These are phyloP conservation scores for Hoplostethus atlanticus DNA, from an alignment of 2,797 vertebrate genomes.

Conservation along the genomic window DNA sequence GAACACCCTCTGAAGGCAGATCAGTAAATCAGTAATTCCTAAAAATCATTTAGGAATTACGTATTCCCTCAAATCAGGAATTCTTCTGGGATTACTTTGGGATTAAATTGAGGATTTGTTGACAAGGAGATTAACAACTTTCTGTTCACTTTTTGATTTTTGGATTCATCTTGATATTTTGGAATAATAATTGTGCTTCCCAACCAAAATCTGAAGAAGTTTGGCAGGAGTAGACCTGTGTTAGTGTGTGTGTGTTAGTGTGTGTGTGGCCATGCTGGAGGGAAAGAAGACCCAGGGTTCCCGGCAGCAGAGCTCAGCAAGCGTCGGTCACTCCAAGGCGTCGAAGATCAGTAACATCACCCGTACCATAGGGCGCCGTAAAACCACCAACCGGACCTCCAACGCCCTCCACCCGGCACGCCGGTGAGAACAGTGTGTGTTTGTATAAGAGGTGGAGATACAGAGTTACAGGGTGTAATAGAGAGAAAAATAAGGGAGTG, in stretches of 20 bases:
- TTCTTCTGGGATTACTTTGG: not conserved
- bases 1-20: too few species aligned
- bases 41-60: too few species aligned
- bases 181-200: not conserved
- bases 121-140: too few species aligned
- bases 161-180: not conserved
- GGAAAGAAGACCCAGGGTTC: constrained; percentile 36
- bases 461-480: not conserved
- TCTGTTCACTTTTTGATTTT: too few species aligned
- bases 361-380: not conserved
- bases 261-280: constrained; percentile 61
- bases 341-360: not conserved
- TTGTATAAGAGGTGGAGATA: not conserved
- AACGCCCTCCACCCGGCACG: not conserved
- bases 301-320: not conserved
- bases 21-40: too few species aligned
- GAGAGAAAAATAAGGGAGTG: not conserved
- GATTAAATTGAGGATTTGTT: not conserved
- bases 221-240: not conserved
- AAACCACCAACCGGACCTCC: not conserved
- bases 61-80: not conserved
- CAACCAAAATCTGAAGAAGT: not conserved
- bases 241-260: not conserved
- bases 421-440: constrained; percentile 53
- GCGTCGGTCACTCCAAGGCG: not conserved